Base-by-base conservation (phyloP, 2,888 invertebrate species). In the Schrankia costaestrigalis region DNA sequence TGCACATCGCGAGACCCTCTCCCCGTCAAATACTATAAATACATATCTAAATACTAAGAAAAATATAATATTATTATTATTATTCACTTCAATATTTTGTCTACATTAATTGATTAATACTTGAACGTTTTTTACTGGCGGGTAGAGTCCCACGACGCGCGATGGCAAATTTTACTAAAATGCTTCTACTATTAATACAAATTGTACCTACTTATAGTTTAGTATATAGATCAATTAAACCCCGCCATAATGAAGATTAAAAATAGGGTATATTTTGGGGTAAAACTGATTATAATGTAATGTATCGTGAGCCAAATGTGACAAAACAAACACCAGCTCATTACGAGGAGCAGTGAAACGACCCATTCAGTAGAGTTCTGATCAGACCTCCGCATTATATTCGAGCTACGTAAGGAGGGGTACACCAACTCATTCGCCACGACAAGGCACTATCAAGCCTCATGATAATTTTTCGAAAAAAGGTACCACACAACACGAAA, bases 361-460 rank as follows among this genome's bases (percentile, higher is more conserved):
- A 41, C 32, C 34, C 42, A 53, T 37, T 29, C 4, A 26, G 27
- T 32, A 40, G 34, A 23, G 7, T 34, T 35, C 12, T n/a, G n/a
- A 10, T n/a, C 3, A 40, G 54, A 49, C 46, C 49, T 34, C 26
- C 17, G n/a, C n/a, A 11, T 5, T 30, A 11, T 45, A 52, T 52
- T 56, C 46, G 49, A 59, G 44, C 37, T 46, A 56, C 29, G 56
- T 67, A 22, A 46, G 56, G 59, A 56, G 73, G 71, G 71, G 60
- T 60, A 58, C 65, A 63, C 56, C 66, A 54, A 64, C 67, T 66
- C 63, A 57, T 5, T 10, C 74, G 71, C 70, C 71, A 59, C 59
- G 49, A 64, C 69, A 85, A 85, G 85, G 85, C 85, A 84, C 85
- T 78, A 72, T 63, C 59, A 65, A 73, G 82, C 82, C 82, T 74